Conservation (phyloP, 2,797 vertebrate species). For the Pangasius djambal region DNA sequence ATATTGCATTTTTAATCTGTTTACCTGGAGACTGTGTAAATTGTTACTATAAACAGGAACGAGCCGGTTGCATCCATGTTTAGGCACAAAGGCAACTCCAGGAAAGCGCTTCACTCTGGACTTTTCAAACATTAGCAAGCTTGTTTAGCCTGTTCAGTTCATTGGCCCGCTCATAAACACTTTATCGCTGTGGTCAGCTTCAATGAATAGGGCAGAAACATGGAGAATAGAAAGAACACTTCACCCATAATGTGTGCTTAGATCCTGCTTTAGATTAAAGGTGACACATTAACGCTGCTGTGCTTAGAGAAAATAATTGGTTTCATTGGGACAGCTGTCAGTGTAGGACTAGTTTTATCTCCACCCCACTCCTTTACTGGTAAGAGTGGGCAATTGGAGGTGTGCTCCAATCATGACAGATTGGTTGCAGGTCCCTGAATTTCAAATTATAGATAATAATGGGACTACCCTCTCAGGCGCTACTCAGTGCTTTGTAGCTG, state of each 20-base stretch:
- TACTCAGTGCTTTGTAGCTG: not conserved
- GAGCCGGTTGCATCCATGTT: not conserved
- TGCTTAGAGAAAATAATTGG: constrained; percentile 14
- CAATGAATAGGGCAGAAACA: not conserved
- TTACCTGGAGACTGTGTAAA: no score
- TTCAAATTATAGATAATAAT: constrained; percentile 1
- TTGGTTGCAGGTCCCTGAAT: not conserved
- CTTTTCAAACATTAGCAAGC: not conserved
- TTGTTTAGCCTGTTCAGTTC: not conserved
- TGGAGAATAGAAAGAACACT: not conserved
- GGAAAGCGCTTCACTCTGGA: not conserved
- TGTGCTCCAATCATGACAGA: not conserved
- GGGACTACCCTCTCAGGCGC: not conserved
- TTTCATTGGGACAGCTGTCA: not conserved
- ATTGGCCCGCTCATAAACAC: not conserved
- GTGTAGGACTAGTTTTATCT: not conserved
- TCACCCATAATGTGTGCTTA: not conserved
- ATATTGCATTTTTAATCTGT: no score
- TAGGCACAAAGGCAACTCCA: not conserved
- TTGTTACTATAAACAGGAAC: no score
- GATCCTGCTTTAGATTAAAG: constrained; percentile 10
- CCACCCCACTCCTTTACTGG: not conserved
- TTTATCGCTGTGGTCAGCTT: not conserved
- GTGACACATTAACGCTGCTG: not conserved
- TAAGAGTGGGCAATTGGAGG: not conserved